Evolutionary conservation across 2,113 vertebrate species (phyloP), one percentile per base, ranked within the genome.

Genomic region (Strix aluco): DNA sequence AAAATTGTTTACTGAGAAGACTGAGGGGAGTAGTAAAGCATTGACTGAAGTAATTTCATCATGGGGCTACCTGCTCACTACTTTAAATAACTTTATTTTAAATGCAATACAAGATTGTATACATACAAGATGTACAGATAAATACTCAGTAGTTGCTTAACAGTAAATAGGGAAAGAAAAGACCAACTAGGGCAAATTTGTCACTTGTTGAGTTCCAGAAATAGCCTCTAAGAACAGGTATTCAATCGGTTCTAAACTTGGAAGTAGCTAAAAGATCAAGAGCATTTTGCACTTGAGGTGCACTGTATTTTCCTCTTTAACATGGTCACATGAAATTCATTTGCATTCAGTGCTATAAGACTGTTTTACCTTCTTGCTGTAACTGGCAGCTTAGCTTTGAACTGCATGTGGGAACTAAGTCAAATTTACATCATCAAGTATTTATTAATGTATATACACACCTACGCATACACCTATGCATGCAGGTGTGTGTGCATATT

Each of bases 401-500:
- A 47, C 46, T 21, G 46, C 18, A 17, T 47, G 46, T 47, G 46
- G 20, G 20, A 47, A 47, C 21, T 47, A 47, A 47, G 81, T 80
- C 81, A 91, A 52, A 70, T 69, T 42, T 49, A 34, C 17, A 42
- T 44, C 34, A 32, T 0, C n/a, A 32, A 44, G 11, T 11, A 38
- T n/a, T 65, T 46, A n/a, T 38, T 63, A 47, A 47, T 30, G 5
- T 12, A 3, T 25, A 25, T 9, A 11, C 6, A 32, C 6, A 42
- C 5, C 17, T 25, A 14, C 3, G 3, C 25, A 49, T 59, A 66
- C 40, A 17, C 38, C 40, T 23, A 20, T 8, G 20, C 18, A 10
- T 6, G 29, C 5, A 4, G 4, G 17, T 3, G 15, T 5, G 32
- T 4, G 17, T 2, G 2, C 5, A 7, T 9, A 12, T 3, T 66